Evolutionary conservation across 2,888 invertebrate species (phyloP), one percentile per base, ranked within the genome.

Genomic region (Invenusta paracnida): DNA sequence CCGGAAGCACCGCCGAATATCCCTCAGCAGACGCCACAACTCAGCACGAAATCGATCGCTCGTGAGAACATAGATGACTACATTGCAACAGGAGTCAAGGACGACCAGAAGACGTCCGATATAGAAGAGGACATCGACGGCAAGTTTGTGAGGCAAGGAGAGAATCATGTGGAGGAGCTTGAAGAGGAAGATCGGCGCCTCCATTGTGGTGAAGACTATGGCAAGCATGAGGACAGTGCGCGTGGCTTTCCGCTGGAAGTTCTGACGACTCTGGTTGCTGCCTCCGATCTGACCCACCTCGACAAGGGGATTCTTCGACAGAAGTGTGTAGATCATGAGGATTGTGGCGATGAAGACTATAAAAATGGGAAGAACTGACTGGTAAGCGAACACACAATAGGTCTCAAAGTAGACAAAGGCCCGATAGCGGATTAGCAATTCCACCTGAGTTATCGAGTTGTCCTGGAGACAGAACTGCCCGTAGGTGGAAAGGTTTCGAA

Each of bases 1-100:
- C n/a, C 73, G 73, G 5, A 73, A 13, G 67, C 84, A 48, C 17
- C 28, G 23, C 66, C 84, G 67, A 67, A 84, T 29, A 2, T 67
- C 67, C 23, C 84, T 67, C 28, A 84, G 29, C 27, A 84, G 30
- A 25, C 67, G 67, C 73, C 25, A 11, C 28, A 84, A 29, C 27
- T 84, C 84, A 27, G 67, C 67, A n/a, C 84, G 25, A 67, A 84
- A 84, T 25, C 29, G 25, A 28, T 84, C 84, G 67, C 84, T 84
- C 17, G 84, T 84, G 0, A 84, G 29, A 28, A 84, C 73, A 48
- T 84, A 84, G 13, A 84, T 67, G 28, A 84, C 66, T n/a, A 67
- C 67, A 67, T 84, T 84, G 27, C 84, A 84, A 67, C 67, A 66
- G 0, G 84, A 84, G 25, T 84, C 84, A 13, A 84, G 73, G 0